A percentile compares a stretch with the other conserved stretches of the same genome.
phyloP scores from a whole-genome alignment of 2,113 vertebrate species.

The Eurystomus gularis region DNA sequence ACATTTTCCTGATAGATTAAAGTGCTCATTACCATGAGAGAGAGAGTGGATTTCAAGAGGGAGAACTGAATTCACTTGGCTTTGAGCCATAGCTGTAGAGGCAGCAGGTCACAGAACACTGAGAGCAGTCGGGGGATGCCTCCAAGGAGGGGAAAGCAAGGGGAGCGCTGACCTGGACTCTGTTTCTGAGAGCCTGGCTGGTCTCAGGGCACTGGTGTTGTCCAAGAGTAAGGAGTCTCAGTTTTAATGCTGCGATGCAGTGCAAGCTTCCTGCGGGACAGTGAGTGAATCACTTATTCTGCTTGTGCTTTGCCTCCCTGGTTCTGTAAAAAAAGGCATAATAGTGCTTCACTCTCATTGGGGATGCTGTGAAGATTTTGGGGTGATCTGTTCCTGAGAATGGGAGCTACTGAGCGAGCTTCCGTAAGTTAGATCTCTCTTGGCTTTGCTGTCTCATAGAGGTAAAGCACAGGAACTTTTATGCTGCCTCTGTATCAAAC shows the following conservation, averaged over 20 bases:
- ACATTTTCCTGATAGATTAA: constrained; percentile 70
- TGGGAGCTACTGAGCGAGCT: not conserved
- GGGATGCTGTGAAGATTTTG: not conserved
- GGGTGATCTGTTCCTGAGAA: not conserved
- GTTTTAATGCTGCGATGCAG: not conserved
- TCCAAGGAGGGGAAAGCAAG: not conserved
- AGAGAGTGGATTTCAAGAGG: constrained; percentile 33
- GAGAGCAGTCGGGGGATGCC: not conserved
- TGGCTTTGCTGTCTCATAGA: not conserved
- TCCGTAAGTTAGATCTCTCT: not conserved
- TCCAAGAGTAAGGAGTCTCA: not conserved
- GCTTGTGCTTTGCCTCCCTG: not conserved
- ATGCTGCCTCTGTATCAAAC: not conserved
- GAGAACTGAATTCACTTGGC: constrained; percentile 48
- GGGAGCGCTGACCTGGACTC: not conserved
- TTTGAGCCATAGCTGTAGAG: not conserved
- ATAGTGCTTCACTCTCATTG: not conserved
- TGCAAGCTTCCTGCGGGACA: not conserved
- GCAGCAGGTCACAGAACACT: not conserved
- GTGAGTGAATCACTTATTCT: not conserved
- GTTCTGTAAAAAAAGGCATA: not conserved
- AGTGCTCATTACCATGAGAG: constrained; percentile 61
- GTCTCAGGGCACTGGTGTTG: not conserved
- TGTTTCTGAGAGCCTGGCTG: not conserved
- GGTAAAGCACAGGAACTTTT: not conserved